phyloP scores from a whole-genome alignment of 2,888 invertebrate species.

The Plagiodera versicolora region DNA sequence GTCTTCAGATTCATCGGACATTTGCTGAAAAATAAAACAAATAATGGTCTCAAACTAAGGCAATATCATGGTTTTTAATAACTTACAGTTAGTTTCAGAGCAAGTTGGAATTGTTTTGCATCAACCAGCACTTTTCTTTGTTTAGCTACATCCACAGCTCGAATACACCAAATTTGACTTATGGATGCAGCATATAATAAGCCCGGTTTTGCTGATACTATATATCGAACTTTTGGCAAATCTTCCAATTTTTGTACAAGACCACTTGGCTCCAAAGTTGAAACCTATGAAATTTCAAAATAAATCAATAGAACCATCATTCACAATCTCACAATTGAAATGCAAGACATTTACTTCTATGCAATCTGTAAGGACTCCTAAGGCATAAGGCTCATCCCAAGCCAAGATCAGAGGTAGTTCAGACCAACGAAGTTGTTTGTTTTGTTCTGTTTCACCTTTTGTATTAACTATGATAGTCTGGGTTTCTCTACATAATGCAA shows the following conservation, averaged over 20 bases:
- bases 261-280: slow-evolving; percentile 78
- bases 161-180: slow-evolving; percentile 87
- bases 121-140: slow-evolving; percentile 84
- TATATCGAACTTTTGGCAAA: slow-evolving; percentile 71
- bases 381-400: slow-evolving; percentile 91
- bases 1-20: slow-evolving; percentile 78
- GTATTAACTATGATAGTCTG: slow-evolving; percentile 85
- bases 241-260: slow-evolving; percentile 82
- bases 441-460: slow-evolving; percentile 67
- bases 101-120: slow-evolving; percentile 92
- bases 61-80: no score
- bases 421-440: slow-evolving; percentile 77
- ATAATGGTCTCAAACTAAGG: no score
- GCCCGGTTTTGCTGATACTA: slow-evolving; percentile 75
- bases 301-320: no score
- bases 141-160: slow-evolving; percentile 74
- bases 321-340: no score
- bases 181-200: slow-evolving; percentile 84
- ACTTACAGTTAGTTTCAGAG: slow-evolving; percentile 85
- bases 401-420: slow-evolving; percentile 75
- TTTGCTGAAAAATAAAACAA: slow-evolving; percentile 69
- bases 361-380: slow-evolving; percentile 81
- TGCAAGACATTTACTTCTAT: slow-evolving; percentile 61
- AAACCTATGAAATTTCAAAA: slow-evolving; percentile 56
- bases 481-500: slow-evolving; percentile 84